These are phyloP conservation scores for Thymelicus lineola DNA, from an alignment of 2,888 invertebrate species.

Conservation along the genomic window DNA sequence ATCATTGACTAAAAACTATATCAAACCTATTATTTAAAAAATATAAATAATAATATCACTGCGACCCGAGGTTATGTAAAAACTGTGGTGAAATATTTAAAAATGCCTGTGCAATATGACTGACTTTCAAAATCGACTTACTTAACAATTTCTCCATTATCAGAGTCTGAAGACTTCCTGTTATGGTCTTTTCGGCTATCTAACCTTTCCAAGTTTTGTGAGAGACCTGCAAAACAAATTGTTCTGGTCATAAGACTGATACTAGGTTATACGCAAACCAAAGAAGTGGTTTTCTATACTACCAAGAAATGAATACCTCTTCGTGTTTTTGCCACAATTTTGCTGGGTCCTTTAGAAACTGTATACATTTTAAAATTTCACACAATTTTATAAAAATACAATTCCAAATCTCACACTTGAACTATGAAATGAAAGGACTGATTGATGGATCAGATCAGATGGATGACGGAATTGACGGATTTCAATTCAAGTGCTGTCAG, in stretches of 20 bases:
- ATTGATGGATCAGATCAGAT: too few relatives aligned
- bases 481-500: too few relatives aligned
- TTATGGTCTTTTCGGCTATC: constrained; percentile 90
- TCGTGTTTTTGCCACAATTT: constrained; percentile 94
- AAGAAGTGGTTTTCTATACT: constrained; percentile 52
- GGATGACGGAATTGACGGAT: too few relatives aligned
- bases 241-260: constrained; percentile 48
- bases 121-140: constrained; percentile 63
- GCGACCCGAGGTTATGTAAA: constrained; percentile 79
- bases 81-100: constrained; percentile 71
- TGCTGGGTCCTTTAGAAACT: constrained; percentile 94
- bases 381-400: constrained; percentile 64
- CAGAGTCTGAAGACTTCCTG: constrained; percentile 88
- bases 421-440: constrained; percentile 33
- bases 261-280: constrained; percentile 41
- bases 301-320: constrained; percentile 84
- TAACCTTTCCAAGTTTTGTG: constrained; percentile 92
- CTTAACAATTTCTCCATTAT: constrained; percentile 88
- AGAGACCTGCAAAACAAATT: constrained; percentile 86
- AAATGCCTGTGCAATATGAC: constrained; percentile 49
- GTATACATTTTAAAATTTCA: constrained; percentile 90
- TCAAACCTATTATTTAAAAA: neutral
- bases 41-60: constrained; percentile 43
- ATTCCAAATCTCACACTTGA: constrained; percentile 66
- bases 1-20: constrained; percentile 7